Base-by-base conservation (phyloP, 2,888 invertebrate genomes). In the Trichopoda pennipes region DNA sequence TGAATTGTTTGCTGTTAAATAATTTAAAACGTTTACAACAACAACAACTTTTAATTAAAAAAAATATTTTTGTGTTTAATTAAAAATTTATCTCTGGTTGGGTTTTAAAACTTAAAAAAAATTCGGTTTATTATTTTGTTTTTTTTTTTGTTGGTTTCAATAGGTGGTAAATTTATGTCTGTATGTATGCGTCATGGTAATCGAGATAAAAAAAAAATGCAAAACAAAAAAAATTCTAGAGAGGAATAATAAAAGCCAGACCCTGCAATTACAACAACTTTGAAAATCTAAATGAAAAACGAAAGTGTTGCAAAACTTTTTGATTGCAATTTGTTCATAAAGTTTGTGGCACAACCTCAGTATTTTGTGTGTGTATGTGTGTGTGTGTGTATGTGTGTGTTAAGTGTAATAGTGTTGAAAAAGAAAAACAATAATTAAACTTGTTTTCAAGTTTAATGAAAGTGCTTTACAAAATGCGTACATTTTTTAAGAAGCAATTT, bases 281-380 rank as follows among this genome's bases (percentile, higher is more conserved):
- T 7, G 3, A 70, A 16, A 19, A 61, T 38, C 44, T 63, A 42
- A 70, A 77, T 77, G 63, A 77, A 77, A 72, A 77, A 70, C 63
- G 55, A 77, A 77, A 77, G 69, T 70, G 77, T 77, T 70, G 61
- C 70, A 69, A 77, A 77, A 77, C 61, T 77, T 70, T 76, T 75
- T 49, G 66, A 75, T 75, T 77, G 61, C 69, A 70, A 70, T 77
- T 77, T 70, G 77, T 63, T 38, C 63, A 63, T 70, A 70, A 77
- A 77, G 70, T 77, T 77, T 70, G 69, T 49, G 77, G 63, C 49
- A 77, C 70, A 53, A 70, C 70, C 77, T 63, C 21, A 56, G 7
- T 12, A 12, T 38, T 10, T 38, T 38, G 12, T 28, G 4, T n/a
- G 19, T 38, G 21, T 14, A 44, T 23, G n/a, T 56, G 44, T 47